Conservation (phyloP, 2,888 invertebrate genomes). For the Apantesis nais region DNA sequence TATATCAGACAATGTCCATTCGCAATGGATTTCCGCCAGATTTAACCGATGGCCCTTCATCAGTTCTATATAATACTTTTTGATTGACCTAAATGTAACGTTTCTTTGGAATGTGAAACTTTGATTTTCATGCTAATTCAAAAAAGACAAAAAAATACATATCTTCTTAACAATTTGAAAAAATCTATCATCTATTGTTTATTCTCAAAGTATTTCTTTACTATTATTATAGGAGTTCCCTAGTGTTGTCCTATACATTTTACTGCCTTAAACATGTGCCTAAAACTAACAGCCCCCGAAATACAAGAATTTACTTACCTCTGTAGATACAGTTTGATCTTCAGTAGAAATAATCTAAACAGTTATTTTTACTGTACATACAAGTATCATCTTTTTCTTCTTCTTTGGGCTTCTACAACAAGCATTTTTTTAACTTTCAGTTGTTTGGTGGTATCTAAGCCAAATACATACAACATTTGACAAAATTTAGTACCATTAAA, state of each 20-base stretch:
- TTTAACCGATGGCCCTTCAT: slow-evolving; percentile 68
- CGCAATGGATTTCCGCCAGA: slow-evolving; percentile 64
- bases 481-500: no score
- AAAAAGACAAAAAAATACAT: no score
- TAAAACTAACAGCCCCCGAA: no score
- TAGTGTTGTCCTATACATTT: no score
- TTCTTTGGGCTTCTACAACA: neutral
- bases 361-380: neutral
- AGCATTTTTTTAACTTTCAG: neutral
- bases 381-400: neutral
- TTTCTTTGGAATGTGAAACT: neutral
- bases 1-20: slow-evolving; percentile 66
- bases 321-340: neutral
- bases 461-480: no score
- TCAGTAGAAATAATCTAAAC: neutral
- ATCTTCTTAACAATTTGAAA: no score
- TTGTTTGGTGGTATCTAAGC: neutral
- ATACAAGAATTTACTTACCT: no score
- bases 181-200: neutral
- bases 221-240: no score
- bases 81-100: neutral
- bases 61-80: slow-evolving; percentile 61
- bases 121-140: neutral
- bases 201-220: neutral
- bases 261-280: neutral